A percentile compares a stretch with the other conserved stretches of the same genome.
Conservation (phyloP, 2,888 invertebrate species). For the Diarsia rubi region DNA sequence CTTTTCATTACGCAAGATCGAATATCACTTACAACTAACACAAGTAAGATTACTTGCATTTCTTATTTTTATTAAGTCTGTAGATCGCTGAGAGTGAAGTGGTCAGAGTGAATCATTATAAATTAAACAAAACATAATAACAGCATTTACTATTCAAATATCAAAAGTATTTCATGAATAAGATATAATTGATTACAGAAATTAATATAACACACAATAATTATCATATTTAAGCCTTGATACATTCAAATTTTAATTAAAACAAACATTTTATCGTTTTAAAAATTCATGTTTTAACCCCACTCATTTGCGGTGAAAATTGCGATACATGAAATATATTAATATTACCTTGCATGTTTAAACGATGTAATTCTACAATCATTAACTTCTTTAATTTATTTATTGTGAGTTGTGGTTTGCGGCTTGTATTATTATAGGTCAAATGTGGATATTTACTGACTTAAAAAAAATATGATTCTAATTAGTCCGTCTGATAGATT, state of each 20-base stretch:
- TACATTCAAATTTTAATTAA: constrained; percentile 4
- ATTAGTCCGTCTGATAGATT: no score
- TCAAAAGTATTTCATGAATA: background rate
- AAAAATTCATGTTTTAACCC: background rate
- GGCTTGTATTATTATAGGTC: constrained; percentile 13
- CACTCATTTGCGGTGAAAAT: constrained; percentile 13
- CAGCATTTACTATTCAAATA: background rate
- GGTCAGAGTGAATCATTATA: background rate
- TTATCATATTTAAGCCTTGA: background rate
- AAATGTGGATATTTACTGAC: no score
- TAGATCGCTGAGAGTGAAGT: background rate
- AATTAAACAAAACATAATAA: background rate
- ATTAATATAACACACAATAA: background rate
- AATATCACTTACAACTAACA: no score
- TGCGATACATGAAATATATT: background rate
- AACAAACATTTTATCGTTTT: constrained; percentile 6
- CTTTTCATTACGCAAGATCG: background rate
- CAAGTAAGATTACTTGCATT: no score
- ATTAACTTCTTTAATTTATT: constrained; percentile 22
- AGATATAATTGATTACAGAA: background rate
- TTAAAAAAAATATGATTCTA: no score
- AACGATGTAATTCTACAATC: background rate
- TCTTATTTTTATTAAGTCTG: background rate
- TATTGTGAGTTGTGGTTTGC: constrained; percentile 9
- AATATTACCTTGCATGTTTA: background rate